Base-by-base conservation (phyloP, 2,888 invertebrate species). In the Corbicula japonica region DNA sequence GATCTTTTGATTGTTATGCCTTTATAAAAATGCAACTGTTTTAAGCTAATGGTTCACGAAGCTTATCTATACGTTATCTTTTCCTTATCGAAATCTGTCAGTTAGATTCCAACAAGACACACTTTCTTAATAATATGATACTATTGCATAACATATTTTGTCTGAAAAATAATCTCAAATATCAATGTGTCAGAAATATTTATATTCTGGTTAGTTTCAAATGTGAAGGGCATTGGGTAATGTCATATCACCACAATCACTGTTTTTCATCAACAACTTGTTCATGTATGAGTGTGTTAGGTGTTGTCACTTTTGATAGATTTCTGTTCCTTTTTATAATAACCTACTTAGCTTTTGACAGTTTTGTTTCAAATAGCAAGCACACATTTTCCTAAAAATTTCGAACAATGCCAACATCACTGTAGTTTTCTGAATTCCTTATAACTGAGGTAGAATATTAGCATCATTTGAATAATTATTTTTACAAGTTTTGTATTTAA, bases 151-250 rank as follows among this genome's bases (percentile, higher is more conserved):
- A 69, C 65, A 46, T 61, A 54, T 62, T 68, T 75, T 66, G 68
- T 60, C 61, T 44, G 66, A 44, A 54, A 41, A 30, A 30, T 68
- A 61, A 75, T 75, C 75, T 69, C 28, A 60, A 62, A 75, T 62
- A 75, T 75, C 75, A 68, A 60, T 48, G 56, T 69, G 75, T 68
- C 75, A 75, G 61, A 62, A 75, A 61, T 28, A 61, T 38, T n/a
- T 28, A 48, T 32, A 68, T 68, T 61, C 77, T 77, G 77, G 60
- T 54, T 54, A 62, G 62, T 77, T 72, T 77, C 77, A 77, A 66
- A 44, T 54, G 35, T 50, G 48, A 62, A 68, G 68, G 66, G 54
- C 75, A 62, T 34, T 61, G 34, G 71, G 60, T 71, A 60, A 44
- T 76, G 76, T 71, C 76, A 76, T 76, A 71, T 50, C 60, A 26